These are phyloP conservation scores for Itoplectis maculator DNA, from an alignment of 2,888 invertebrate genomes.

Conservation along the genomic window DNA sequence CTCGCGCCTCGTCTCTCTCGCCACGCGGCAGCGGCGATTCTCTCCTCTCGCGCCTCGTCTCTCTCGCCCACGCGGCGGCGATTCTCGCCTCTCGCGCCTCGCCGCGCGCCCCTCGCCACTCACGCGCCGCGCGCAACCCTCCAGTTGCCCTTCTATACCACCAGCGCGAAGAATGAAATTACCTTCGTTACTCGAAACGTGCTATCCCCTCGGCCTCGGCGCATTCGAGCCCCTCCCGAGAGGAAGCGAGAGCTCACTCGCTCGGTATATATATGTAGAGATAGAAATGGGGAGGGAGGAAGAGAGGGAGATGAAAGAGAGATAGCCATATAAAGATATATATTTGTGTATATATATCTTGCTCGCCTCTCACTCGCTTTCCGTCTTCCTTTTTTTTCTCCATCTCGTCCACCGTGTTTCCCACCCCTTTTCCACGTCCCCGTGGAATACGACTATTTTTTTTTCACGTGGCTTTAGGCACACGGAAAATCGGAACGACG, in stretches of 20 bases:
- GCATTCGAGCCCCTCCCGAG: conserved; percentile 57
- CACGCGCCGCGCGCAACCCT: conserved; percentile 63
- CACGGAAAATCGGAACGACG: conserved; percentile 53
- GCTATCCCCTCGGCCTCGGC: conserved; percentile 72
- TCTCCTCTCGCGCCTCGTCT: conserved; percentile 59
- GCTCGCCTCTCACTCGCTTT: conserved; percentile 41
- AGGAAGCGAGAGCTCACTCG: conserved; percentile 32
- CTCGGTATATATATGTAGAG: too few relatives aligned
- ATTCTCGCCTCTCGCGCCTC: conserved; percentile 46
- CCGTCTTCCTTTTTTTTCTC: conserved; percentile 58
- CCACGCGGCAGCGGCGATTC: conserved; percentile 18
- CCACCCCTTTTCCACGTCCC: conserved; percentile 48
- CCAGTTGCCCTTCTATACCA: conserved; percentile 77
- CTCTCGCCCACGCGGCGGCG: conserved; percentile 47
- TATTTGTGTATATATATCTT: too few relatives aligned
- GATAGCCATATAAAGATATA: too few relatives aligned
- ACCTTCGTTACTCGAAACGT: conserved; percentile 84
- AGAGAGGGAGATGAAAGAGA: too few relatives aligned
- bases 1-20: conserved; percentile 39
- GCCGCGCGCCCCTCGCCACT: conserved; percentile 51
- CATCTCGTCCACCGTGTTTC: conserved; percentile 6
- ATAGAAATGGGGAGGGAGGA: too few relatives aligned
- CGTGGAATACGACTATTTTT: conserved; percentile 21
- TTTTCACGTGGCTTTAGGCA: conserved; percentile 28
- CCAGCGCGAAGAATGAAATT: conserved; percentile 82